Base-by-base conservation (phyloP, 2,888 invertebrate species). In the Onchidella celtica region DNA sequence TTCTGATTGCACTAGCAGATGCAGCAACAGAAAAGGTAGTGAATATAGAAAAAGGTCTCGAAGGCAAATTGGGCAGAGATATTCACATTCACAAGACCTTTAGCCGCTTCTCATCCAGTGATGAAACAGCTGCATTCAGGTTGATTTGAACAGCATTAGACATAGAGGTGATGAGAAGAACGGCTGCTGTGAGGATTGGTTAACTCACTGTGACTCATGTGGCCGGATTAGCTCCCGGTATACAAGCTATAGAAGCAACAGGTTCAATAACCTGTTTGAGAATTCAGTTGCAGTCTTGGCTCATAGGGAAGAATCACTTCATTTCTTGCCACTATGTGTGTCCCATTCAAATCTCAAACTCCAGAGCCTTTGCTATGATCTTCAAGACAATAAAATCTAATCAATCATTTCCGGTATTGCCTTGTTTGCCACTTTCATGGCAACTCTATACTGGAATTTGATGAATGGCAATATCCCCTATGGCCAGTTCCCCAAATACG, bases 261-360 rank as follows among this genome's bases (percentile, higher is more conserved):
- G 79, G 21, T 79, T 79, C 32, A 79, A 79, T 29, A 61, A 74
- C 29, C 6, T 74, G 14, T 74, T 74, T 74, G 34, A 74, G 24
- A 74, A 74, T 59, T 55, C 61, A 6, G 11, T 55, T 24, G 74
- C 74, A 32, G 24, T 74, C 14, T 21, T 74, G 11, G 11, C 17
- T 29, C 74, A 74, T 34, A 74, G 32, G 27, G 24, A 63, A n/a
- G 0, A 21, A 4, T 11, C 32, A 32, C 21, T 40, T 38, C 0
- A 47, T 6, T 79, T 79, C 29, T 40, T 79, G 2, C n/a, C 27
- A 21, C 21, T 29, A 14, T 47, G 34, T 21, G 40, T 79, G 11
- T 36, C 27, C 9, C 73, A 72, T 34, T 72, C 34, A 11, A 70
- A 79, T 47, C 65, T 79, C 1, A 72, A 72, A 63, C 61, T 79